Base-by-base conservation (phyloP, 2,888 invertebrate species). In the Pheosia gnoma region DNA sequence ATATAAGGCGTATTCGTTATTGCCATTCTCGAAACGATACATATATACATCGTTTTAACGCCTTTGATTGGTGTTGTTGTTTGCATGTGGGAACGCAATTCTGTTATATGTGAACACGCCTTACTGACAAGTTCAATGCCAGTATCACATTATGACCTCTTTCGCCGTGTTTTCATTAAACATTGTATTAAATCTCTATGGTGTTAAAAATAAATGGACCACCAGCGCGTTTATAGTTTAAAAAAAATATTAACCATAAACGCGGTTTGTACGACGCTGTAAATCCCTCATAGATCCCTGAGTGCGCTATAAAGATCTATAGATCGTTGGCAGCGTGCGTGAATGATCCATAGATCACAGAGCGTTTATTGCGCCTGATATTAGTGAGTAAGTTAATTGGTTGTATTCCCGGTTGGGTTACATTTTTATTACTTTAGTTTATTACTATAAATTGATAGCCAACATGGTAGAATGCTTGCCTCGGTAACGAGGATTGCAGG, bases 291-390 rank as follows among this genome's bases (percentile, higher is more conserved):
- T 80, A 78, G 75, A 78, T 71, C 68, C 61, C 72, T 61, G 71
- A 78, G 79, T 75, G 75, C 60, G 73, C 79, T 66, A 80, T 87
- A 86, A 85, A 85, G 71, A 73, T 74, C 72, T 62, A 77, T 79
- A 71, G 75, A 78, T 80, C 75, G 80, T 75, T 77, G 77, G 68
- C 61, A 78, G 68, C 65, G 70, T 63, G 66, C 68, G 71, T 72
- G 77, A 81, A 80, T 75, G 81, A 79, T 82, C 82, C 75, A 84
- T 86, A 77, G 79, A 85, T 86, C 82, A 83, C 72, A 61, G 61
- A 57, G 62, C 62, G 60, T 81, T 80, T 81, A 84, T 83, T 49
- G 65, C 67, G 72, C 65, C 58, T 62, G 57, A 65, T 67, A 63
- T 59, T 70, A 36, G 66, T 60, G 65, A 58, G 51, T 59, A 37